These are phyloP conservation scores for Meles meles DNA, from an alignment of 2,113 vertebrate genomes.

Conservation along the genomic window DNA sequence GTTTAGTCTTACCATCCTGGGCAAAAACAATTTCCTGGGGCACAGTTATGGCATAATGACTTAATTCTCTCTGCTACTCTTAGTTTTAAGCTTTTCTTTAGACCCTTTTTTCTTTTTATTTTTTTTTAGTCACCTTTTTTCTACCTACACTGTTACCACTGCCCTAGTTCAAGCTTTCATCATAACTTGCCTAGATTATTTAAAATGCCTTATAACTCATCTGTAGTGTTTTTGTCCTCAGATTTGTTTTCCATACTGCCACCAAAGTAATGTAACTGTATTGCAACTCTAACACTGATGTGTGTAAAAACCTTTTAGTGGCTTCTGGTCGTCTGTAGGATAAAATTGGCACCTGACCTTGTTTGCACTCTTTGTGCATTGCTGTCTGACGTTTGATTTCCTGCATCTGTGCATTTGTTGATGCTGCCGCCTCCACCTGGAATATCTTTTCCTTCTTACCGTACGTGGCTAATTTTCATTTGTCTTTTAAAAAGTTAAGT, in stretches of 20 bases:
- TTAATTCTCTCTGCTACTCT: neutral
- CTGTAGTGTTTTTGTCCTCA: neutral
- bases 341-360: neutral
- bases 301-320: neutral
- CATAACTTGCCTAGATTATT: neutral
- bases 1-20: neutral
- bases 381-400: neutral
- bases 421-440: neutral
- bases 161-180: neutral
- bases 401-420: neutral
- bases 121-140: neutral
- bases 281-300: neutral
- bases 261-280: neutral
- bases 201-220: neutral
- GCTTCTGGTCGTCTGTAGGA: neutral
- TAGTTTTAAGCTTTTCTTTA: neutral
- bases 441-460: neutral
- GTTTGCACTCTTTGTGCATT: neutral
- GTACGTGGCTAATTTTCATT: neutral
- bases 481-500: slow-evolving; percentile 16
- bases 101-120: neutral
- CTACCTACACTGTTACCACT: neutral
- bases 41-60: neutral
- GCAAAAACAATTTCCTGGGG: neutral
- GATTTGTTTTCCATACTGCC: neutral